phyloP scores from a whole-genome alignment of 2,113 vertebrate genomes.

The Spermophilus dauricus region DNA sequence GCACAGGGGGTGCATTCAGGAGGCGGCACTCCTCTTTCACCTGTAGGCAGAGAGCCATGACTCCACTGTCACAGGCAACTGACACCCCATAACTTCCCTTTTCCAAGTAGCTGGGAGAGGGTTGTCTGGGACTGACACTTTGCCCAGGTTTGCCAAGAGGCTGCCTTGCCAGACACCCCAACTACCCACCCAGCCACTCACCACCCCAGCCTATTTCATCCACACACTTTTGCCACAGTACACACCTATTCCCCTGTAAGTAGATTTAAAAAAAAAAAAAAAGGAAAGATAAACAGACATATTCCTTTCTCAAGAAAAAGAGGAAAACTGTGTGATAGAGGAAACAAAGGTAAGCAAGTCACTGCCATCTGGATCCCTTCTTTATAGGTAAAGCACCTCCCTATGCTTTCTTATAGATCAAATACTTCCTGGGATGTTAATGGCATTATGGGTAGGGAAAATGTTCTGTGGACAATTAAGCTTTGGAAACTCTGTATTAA shows the following conservation, averaged over 20 bases:
- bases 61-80: neutral
- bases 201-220: neutral
- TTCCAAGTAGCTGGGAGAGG: neutral
- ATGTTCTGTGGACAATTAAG: neutral
- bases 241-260: neutral
- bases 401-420: neutral
- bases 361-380: neutral
- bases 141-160: neutral
- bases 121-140: neutral
- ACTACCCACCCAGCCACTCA: too few species aligned
- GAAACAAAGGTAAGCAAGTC: neutral
- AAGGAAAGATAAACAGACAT: neutral
- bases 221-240: neutral
- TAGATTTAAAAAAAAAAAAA: neutral
- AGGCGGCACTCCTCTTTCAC: slow-evolving; percentile 98
- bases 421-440: neutral
- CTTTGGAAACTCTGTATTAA: neutral
- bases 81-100: neutral
- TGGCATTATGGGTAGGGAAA: neutral
- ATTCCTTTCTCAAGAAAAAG: neutral
- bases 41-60: slow-evolving; percentile 84
- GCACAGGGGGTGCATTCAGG: slow-evolving; percentile 96
- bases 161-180: neutral
- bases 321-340: neutral
- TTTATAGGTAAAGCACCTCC: neutral